Evolutionary conservation across 2,888 invertebrate species (phyloP), one percentile per base, ranked within the genome.

Genomic region (Myopa testacea): DNA sequence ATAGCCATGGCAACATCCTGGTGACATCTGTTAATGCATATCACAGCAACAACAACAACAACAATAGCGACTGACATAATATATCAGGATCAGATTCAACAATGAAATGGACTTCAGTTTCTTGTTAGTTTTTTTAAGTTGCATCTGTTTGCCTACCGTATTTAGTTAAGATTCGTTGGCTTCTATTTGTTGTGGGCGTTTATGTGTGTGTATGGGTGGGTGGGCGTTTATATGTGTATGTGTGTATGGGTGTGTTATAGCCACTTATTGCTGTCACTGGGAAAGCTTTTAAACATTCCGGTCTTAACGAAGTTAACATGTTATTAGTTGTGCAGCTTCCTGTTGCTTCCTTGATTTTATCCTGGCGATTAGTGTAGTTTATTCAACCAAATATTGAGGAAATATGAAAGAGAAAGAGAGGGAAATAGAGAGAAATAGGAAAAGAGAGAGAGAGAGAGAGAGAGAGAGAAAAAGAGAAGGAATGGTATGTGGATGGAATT

Each of bases 1-100:
- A 65, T 55, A 72, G 10, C 63, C 26, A 50, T 50, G 63, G 19
- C 58, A 68, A 4, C 69, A 60, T 68, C 38, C 34, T 52, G 65
- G 37, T 38, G 52, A 74, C 65, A 74, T 65, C 52, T 74, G 76
- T 16, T 70, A 60, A 40, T 75, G 40, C 3, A 34, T 38, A 26
- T 65, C 16, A 50, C 16, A 45, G 50, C 52, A 34, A 34, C 40
- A 63, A 75, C 52, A 75, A 60, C 19, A 72, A 34, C 6, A 62
- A 58, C 38, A 72, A 72, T 14, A 8, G n/a, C 14, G 26, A 52
- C 34, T 4, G 70, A 70, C 60, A 34, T 37, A 37, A 38, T 10
- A 45, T 65, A 65, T 34, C 65, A 14, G 65, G 65, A 65, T 65
- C 65, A 37, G 26, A 45, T 45, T 45, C 45, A 45, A 45, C 65